These are phyloP conservation scores for Pollenia amentaria DNA, from an alignment of 2,888 invertebrate genomes.

Conservation along the genomic window DNA sequence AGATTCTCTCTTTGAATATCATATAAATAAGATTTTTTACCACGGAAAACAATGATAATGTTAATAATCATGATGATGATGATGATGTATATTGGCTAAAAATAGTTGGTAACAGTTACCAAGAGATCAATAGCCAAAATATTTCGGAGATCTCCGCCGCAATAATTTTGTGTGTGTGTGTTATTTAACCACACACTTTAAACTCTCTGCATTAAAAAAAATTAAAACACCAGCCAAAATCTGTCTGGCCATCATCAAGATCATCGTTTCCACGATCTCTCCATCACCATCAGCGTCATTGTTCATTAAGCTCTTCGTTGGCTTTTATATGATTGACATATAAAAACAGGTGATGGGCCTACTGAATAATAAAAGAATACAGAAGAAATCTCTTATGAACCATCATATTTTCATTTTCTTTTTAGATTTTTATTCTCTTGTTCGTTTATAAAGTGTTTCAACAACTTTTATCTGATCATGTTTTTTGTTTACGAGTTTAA, in stretches of 20 bases:
- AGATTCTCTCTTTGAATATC: slow-evolving; percentile 26
- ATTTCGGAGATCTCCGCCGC: slow-evolving; percentile 18
- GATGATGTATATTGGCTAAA: slow-evolving; percentile 31
- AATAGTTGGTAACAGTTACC: slow-evolving; percentile 67
- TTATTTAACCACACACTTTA: neutral
- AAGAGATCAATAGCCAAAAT: slow-evolving; percentile 43
- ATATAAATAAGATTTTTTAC: neutral
- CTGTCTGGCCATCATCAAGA: slow-evolving; percentile 66
- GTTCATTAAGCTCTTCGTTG: slow-evolving; percentile 64
- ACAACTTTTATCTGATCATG: slow-evolving; percentile 20
- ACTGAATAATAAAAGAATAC: slow-evolving; percentile 52
- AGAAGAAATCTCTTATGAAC: slow-evolving; percentile 7
- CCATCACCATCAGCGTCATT: slow-evolving; percentile 66
- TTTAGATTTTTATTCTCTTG: slow-evolving; percentile 5
- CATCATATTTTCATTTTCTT: neutral
- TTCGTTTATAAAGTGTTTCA: slow-evolving; percentile 27
- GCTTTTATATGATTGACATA: slow-evolving; percentile 64
- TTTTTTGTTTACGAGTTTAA: neutral
- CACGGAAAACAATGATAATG: slow-evolving; percentile 14
- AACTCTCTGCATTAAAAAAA: slow-evolving; percentile 20
- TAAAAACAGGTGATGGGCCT: slow-evolving; percentile 59
- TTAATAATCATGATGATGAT: slow-evolving; percentile 16
- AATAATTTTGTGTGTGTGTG: neutral
- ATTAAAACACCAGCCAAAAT: slow-evolving; percentile 41
- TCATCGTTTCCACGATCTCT: slow-evolving; percentile 60